These are phyloP conservation scores for Falco novaeseelandiae DNA, from an alignment of 2,797 vertebrate genomes.

Conservation along the genomic window DNA sequence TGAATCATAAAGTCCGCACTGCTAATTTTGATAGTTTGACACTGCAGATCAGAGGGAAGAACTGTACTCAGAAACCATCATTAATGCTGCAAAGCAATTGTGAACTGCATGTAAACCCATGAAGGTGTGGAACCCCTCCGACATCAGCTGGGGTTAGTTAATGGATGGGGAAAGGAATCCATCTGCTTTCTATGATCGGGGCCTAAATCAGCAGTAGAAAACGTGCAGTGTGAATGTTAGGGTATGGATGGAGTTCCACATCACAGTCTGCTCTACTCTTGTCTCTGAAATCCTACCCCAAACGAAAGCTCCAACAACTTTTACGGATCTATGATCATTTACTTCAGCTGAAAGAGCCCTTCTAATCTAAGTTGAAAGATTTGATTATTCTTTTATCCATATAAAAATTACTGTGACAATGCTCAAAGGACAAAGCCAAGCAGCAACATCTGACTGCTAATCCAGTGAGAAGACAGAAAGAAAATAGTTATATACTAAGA, in stretches of 20 bases:
- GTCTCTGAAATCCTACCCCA: not conserved
- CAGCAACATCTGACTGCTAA: not conserved
- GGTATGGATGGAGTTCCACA: not conserved
- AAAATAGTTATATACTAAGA: not conserved
- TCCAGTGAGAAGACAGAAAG: not conserved
- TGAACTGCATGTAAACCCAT: not conserved
- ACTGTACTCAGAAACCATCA: not conserved
- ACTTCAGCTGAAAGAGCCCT: not conserved
- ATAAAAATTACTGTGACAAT: not conserved
- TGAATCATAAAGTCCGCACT: not conserved
- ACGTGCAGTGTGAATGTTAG: not conserved
- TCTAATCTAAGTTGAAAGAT: not conserved
- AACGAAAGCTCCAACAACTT: not conserved
- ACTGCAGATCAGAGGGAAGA: not conserved
- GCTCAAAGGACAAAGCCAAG: not conserved
- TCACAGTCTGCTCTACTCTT: not conserved
- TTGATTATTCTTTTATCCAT: conserved; percentile 24
- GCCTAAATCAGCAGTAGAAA: not conserved
- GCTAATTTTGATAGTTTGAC: not conserved
- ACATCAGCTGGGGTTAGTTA: not conserved
- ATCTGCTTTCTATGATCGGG: not conserved
- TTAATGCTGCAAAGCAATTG: not conserved
- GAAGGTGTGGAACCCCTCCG: not conserved
- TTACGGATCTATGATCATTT: not conserved
- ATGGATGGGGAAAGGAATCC: not conserved